A percentile compares a stretch with the other conserved stretches of the same genome.
These are phyloP conservation scores for Cynocephalus volans DNA, from an alignment of 2,113 vertebrate genomes.

Conservation along the genomic window DNA sequence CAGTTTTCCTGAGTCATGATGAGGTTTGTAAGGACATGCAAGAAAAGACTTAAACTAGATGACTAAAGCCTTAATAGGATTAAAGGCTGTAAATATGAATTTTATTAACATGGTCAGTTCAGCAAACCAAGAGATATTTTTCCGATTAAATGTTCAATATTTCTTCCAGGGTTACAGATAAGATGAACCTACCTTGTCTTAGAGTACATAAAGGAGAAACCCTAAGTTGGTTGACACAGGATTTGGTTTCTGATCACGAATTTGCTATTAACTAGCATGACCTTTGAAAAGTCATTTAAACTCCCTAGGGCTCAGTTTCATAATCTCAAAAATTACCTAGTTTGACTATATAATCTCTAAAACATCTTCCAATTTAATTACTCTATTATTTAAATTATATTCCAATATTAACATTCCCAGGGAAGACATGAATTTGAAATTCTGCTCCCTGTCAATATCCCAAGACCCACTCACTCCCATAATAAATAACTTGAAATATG, in stretches of 20 bases:
- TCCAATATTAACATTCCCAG: slow-evolving; percentile 20
- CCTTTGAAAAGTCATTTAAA: slow-evolving; percentile 46
- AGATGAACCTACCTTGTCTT: neutral
- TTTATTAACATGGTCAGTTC: slow-evolving; percentile 9
- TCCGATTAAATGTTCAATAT: neutral
- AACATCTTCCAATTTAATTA: slow-evolving; percentile 49
- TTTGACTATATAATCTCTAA: slow-evolving; percentile 40
- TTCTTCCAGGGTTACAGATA: neutral
- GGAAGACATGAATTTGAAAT: slow-evolving; percentile 60
- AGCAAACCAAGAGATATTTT: neutral
- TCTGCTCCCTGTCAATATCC: neutral
- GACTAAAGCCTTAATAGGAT: neutral
- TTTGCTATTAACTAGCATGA: neutral
- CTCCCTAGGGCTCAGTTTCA: neutral
- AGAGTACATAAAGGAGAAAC: neutral
- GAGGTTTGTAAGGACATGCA: neutral
- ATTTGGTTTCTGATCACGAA: neutral
- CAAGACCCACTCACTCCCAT: slow-evolving; percentile 32
- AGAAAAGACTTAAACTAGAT: slow-evolving; percentile 5
- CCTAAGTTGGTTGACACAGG: neutral
- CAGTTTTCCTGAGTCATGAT: neutral
- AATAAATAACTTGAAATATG: slow-evolving; percentile 71
- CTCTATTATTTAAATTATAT: slow-evolving; percentile 58
- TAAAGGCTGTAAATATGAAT: neutral
- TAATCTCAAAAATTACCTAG: slow-evolving; percentile 10